Base-by-base conservation (phyloP, 2,888 invertebrate genomes). In the Polia nebulosa region DNA sequence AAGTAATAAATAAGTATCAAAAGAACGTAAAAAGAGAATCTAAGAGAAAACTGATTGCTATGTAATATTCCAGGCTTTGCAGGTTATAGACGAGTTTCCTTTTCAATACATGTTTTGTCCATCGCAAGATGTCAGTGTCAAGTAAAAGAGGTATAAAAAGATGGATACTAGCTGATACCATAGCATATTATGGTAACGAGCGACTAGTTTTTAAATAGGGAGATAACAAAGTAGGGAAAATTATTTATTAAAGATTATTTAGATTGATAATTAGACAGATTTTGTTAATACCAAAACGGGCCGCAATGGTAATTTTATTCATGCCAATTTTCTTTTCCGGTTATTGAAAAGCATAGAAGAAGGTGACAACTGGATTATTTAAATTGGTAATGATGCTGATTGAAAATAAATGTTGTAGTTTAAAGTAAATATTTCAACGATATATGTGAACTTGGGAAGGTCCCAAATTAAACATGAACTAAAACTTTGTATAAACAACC, bases 41-140 rank as follows among this genome's bases (percentile, higher is more conserved):
- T 13, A 27, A 74, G 36, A 64, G 53, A 78, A 74, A 78, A 69
- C 61, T 65, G 58, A 69, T 74, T 74, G 20, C 41, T 44, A 58
- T 59, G 29, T 22, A 78, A 69, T 49, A 64, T 69, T 64, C 64
- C 29, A 64, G 49, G 15, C n/a, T 60, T 73, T 22, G 60, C 59
- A 61, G 75, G 56, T 47, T 62, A 49, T 55, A 58, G 57, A 71
- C 78, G 45, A 64, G 72, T 71, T 79, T 67, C 71, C 63, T 71
- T 79, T 64, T 64, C 58, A 44, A 75, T 69, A 62, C 64, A 58
- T 67, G 64, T 69, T 69, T 69, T 60, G 66, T 71, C 60, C 63
- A 70, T 64, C 32, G 29, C 59, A 47, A 64, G 53, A 72, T 52
- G 65, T 71, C 60, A 63, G 41, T 67, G 76, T 58, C 63, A 58